Base-by-base conservation (phyloP, 2,113 vertebrate genomes). In the Melanostigma gelatinosum region DNA sequence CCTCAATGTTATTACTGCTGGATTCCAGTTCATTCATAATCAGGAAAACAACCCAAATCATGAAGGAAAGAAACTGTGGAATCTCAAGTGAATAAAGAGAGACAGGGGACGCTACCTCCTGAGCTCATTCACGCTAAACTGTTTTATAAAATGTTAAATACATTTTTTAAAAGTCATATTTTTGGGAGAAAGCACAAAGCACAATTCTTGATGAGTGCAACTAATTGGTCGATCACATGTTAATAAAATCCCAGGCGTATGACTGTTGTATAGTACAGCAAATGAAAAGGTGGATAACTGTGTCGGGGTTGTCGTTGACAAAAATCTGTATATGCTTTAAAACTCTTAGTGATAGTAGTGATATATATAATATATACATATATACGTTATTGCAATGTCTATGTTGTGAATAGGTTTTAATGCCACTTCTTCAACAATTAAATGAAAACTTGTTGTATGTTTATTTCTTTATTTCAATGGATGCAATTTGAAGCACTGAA, bases 21-120 rank as follows among this genome's bases (percentile, higher is more conserved):
- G 16, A 54, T 78, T 65, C 1, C 62, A 22, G 48, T 86, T 72
- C 3, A 58, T 7, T 68, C 32, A 3, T 60, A 75, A 72, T 62
- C 58, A 65, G 11, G 24, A 69, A 9, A 8, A 75, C 52, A 13
- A 32, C 18, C 12, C 13, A 34, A 12, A 38, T 22, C 12, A 42
- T 42, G 5, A 48, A 64, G 48, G 6, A 36, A 40, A 67, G 8
- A 48, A 38, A 36, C 16, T 66, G 46, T 57, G 38, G 20, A 63
- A 75, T 13, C 40, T 15, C 15, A 22, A 16, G 24, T 42, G 50
- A 68, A 46, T 36, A 64, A 64, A 66, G 3, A 61, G n/a, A 44
- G 27, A 50, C 1, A 32, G 29, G 3, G 42, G 16, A 60, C 38
- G 42, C 12, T 36, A 12, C 12, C 32, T 52, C 44, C 3, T 16